phyloP scores from a whole-genome alignment of 2,888 invertebrate species.

The Cerastis leucographa region DNA sequence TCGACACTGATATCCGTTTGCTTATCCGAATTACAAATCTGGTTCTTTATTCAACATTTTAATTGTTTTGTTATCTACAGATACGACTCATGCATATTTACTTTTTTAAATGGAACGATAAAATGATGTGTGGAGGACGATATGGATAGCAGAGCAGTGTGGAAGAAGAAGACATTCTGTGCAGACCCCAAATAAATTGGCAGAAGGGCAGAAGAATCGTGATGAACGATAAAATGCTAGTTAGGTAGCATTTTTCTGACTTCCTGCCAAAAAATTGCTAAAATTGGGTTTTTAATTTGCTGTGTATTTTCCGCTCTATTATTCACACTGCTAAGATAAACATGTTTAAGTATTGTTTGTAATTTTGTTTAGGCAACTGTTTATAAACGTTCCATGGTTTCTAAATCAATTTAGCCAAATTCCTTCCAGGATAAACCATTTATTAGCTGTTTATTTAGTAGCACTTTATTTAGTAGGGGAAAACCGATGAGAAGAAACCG shows the following conservation, averaged over 20 bases:
- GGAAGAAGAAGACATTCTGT: background rate
- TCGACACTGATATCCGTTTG: slow-evolving; percentile 21
- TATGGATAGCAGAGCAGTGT: background rate
- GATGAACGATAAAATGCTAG: background rate
- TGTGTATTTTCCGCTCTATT: background rate
- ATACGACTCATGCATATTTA: background rate
- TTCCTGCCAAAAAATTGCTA: background rate
- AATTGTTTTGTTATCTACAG: slow-evolving; percentile 14
- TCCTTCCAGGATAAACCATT: slow-evolving; percentile 38
- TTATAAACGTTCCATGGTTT: background rate
- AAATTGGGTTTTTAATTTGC: background rate
- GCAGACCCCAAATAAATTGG: background rate
- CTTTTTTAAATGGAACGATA: background rate
- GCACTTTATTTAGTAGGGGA: slow-evolving; percentile 27
- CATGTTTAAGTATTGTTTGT: background rate
- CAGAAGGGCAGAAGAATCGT: background rate
- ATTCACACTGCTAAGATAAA: background rate
- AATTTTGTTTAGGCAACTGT: background rate
- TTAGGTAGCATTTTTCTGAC: background rate
- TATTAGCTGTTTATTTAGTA: too few species aligned
- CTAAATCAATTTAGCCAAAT: background rate
- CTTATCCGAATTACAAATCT: slow-evolving; percentile 28
- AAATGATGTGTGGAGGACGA: background rate
- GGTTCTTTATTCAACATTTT: background rate
- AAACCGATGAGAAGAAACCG: slow-evolving; percentile 33